Evolutionary conservation across 2,888 invertebrate species (phyloP), one percentile per base, ranked within the genome.

Genomic region (Acrobasis suavella): DNA sequence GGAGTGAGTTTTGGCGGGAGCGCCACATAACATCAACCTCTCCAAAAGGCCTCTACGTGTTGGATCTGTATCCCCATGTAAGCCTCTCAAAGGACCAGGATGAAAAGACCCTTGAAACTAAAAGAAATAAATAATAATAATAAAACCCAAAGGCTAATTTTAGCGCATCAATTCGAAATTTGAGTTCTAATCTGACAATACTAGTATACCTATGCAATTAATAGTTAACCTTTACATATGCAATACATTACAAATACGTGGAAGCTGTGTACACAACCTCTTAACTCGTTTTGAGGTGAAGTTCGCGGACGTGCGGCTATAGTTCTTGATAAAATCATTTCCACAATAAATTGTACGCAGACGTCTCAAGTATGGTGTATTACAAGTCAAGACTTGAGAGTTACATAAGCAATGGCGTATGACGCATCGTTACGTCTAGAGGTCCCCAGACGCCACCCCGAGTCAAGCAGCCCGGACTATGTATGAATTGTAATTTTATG

Each of bases 311-410:
- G 46, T 46, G 46, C 3, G n/a, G 14, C 46, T n/a, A 64, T 63
- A 64, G 62, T 71, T 72, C 72, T 69, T 74, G 75, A 75, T 71
- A 71, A 59, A 22, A 67, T 65, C 67, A 72, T 69, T 71, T 70
- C 65, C 69, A 68, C 71, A 72, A 70, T 73, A 71, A 55, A 65
- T 63, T 50, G 69, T 64, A 65, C 49, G 64, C 58, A 61, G 62
- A 63, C 58, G 52, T 50, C 59, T 62, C 60, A 55, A 68, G 62
- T 67, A 62, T 50, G 62, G 54, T 42, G 54, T 55, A 64, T 56
- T 58, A 32, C 42, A 50, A 12, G 49, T 54, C 46, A 64, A 60
- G 60, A 9, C 52, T n/a, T 22, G 17, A 15, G 49, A 60, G 46
- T 68, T 67, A 50, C 50, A n/a, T 14, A 62, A 58, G 62, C 59